Evolutionary conservation across 2,888 invertebrate species (phyloP), one percentile per base, ranked within the genome.

Genomic region (Digitonthophagus gazella): DNA sequence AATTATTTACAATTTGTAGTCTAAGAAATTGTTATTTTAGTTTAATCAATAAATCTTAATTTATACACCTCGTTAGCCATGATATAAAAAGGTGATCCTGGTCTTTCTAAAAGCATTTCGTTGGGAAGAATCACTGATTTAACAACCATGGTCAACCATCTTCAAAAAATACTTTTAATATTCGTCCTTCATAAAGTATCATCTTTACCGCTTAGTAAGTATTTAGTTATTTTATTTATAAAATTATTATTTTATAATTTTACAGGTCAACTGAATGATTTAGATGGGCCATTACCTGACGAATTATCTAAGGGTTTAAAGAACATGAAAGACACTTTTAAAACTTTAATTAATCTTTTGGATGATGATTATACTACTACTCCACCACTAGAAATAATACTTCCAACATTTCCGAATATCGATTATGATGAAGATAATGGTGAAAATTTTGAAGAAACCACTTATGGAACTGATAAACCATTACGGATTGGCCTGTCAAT

Each of bases 181-280:
- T 19, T 61, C 1, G 8, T 61, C 18, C 18, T 61, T 19, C n/a
- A 18, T 4, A 61, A 61, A 16, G 19, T 16, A 16, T 19, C 61
- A n/a, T 18, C 61, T 19, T 61, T 18, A 0, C 61, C 61, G 18
- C 16, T 61, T 8, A 18, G 61, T 61, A 61, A 61, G 61, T 61
- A 19, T 19, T 61, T 5, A 11, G 3, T 15, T 15, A 16, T 18
- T 8, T 19, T 16, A 19, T 61, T n/a, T 61, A 19, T 61, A 14
- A 16, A 61, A 8, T 18, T n/a, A 61, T 19, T n/a, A 1, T 19
- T 61, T 44, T 3, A 44, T 2, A 19, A 0, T 16, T 5, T 8
- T 16, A n/a, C 18, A 19, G 19, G 19, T 19, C 61, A 61, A 61
- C 8, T 61, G n/a, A 61, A 8, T 16, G 61, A 19, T 2, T 18